Evolutionary conservation across 2,888 invertebrate species (phyloP), one percentile per base, ranked within the genome.

Genomic region (Heteromurus nitidus): DNA sequence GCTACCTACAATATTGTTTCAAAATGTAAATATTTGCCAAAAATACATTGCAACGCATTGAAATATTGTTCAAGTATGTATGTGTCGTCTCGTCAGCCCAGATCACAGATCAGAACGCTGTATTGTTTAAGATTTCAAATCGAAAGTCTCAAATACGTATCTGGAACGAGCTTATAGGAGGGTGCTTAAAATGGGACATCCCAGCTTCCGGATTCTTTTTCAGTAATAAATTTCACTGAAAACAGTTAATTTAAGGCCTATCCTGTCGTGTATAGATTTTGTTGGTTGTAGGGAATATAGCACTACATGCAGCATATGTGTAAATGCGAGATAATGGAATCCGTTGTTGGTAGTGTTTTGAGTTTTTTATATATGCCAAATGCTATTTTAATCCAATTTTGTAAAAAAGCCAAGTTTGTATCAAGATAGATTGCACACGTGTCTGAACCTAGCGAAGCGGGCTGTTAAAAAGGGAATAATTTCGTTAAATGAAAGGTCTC

Each of bases 371-470:
- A n/a, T 80, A 72, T 80, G 80, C 80, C 80, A 80, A 80, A 80
- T 80, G 80, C 80, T 80, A 80, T 80, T 80, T 80, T 80, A 80
- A 80, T 80, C 80, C 80, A 80, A 80, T 72, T 80, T 80, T 80
- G 80, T 80, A 72, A 67, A 80, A 72, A 55, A 36, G 80, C 80
- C 80, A 80, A 80, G 80, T 80, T 72, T 80, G 80, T 80, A 58
- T 55, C 72, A 55, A 69, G 67, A 62, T 58, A 55, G 47, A 65
- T 55, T 28, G 62, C 42, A n/a, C 80, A 72, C 80, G 77, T 79
- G 77, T 62, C 18, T 75, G 58, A 26, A 74, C 55, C 55, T 28
- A 60, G 22, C 7, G 22, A 5, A 20, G 5, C 22, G 24, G 2
- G 11, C 47, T 53, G 5, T 18, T 28, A 58, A 58, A 58, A 20